phyloP scores from a whole-genome alignment of 2,888 invertebrate species.

The Volucella inflata region DNA sequence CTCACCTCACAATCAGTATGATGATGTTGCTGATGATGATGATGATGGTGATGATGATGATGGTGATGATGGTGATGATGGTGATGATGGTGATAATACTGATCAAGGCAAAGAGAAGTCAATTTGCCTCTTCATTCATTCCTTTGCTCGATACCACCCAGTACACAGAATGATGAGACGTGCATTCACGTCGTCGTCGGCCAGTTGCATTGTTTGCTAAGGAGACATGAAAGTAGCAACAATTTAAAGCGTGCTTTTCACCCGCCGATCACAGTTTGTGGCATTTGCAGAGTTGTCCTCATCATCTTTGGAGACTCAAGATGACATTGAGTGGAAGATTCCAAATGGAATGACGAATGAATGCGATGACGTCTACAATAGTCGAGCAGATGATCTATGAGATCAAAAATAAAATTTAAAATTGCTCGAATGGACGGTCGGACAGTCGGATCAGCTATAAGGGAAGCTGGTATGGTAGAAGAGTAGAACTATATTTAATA shows the following conservation, averaged over 20 bases:
- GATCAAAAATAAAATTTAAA: slow-evolving; percentile 66
- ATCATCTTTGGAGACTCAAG: slow-evolving; percentile 61
- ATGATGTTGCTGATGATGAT: slow-evolving; percentile 24
- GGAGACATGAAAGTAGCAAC: slow-evolving; percentile 74
- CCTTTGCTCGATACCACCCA: slow-evolving; percentile 63
- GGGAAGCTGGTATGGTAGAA: slow-evolving; percentile 15
- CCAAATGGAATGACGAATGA: slow-evolving; percentile 72
- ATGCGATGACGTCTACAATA: slow-evolving; percentile 41
- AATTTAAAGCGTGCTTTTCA: slow-evolving; percentile 72
- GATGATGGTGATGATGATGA: slow-evolving; percentile 39
- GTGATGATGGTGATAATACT: slow-evolving; percentile 39
- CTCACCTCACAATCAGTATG: slow-evolving; percentile 34
- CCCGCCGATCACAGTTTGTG: background rate
- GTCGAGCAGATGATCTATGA: slow-evolving; percentile 24
- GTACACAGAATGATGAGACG: slow-evolving; percentile 32
- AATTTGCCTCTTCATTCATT: slow-evolving; percentile 68
- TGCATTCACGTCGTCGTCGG: slow-evolving; percentile 34
- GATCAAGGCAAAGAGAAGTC: slow-evolving; percentile 53
- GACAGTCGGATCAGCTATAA: slow-evolving; percentile 65
- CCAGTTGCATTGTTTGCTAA: slow-evolving; percentile 63
- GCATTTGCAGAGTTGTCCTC: slow-evolving; percentile 31
- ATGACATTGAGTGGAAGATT: slow-evolving; percentile 74
- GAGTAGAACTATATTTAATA: slow-evolving; percentile 40
- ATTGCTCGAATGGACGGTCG: slow-evolving; percentile 23
- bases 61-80: slow-evolving; percentile 17